Base-by-base conservation (phyloP, 2,888 invertebrate genomes). In the Drosophila nr. fundita region DNA sequence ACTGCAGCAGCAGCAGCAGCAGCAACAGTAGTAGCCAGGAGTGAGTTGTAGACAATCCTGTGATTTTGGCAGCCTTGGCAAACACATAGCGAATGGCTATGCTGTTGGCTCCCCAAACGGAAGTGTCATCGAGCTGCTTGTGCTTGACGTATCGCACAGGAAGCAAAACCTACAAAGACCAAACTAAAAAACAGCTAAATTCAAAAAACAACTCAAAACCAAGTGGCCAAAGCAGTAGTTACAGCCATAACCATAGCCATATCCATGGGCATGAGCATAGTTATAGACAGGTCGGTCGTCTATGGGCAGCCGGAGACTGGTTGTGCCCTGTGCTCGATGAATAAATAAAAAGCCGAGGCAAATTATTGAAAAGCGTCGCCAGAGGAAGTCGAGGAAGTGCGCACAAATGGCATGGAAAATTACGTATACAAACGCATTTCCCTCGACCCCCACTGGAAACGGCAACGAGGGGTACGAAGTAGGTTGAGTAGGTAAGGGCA, bases 301-400 rank as follows among this genome's bases (percentile, higher is more conserved):
- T 55, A 62, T 59, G 55, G 55, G 24, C 72, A 76, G 62, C 65
- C 54, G 54, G 80, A 78, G 72, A 76, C 80, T 76, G 68, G 59
- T 68, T 74, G 63, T 49, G 48, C 34, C 54, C 27, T 30, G 48
- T 61, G 80, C 66, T 60, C 77, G 61, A 82, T 74, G 71, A 82
- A 78, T 76, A 87, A 87, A 84, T 72, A 87, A 81, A 75, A 72
- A 62, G 69, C 78, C 42, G 42, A 77, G 81, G 68, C 66, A 70
- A 73, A 67, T 82, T 73, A 81, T 70, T 71, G 67, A 71, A 74
- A 72, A 74, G 66, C 72, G 55, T 80, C 58, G 54, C 61, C 59
- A 62, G 67, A 73, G 73, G 88, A 83, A 76, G 71, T 83, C 48
- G 69, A 73, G 81, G 81, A 79, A 80, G 81, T 81, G 81, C 58